phyloP scores from a whole-genome alignment of 2,113 vertebrate genomes.

The Antechinus stuartii region DNA sequence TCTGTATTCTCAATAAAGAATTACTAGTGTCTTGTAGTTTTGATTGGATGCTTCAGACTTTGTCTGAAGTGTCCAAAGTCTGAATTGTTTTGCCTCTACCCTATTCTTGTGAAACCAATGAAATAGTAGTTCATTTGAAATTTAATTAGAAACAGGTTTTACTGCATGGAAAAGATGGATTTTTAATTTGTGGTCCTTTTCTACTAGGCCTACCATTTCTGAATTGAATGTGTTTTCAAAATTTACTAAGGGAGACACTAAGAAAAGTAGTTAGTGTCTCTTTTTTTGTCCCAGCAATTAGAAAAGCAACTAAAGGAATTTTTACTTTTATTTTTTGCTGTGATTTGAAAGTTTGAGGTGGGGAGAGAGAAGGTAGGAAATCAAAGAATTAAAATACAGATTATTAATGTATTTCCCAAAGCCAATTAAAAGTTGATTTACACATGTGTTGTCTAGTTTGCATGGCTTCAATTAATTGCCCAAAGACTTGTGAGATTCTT shows the following conservation, averaged over 20 bases:
- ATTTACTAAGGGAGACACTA: constrained; percentile 60
- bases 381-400: background rate
- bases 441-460: background rate
- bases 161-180: constrained; percentile 79
- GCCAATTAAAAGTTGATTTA: background rate
- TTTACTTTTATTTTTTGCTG: constrained; percentile 68
- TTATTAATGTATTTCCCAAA: background rate
- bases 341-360: constrained; percentile 9
- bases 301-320: constrained; percentile 75
- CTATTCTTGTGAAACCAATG: constrained; percentile 41
- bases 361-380: background rate
- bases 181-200: constrained; percentile 82
- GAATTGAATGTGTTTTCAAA: constrained; percentile 69
- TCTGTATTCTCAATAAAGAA: background rate
- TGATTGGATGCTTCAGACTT: background rate
- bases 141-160: constrained; percentile 75
- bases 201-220: constrained; percentile 71
- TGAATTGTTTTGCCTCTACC: constrained; percentile 41
- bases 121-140: background rate
- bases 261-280: constrained; percentile 59
- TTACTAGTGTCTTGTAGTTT: constrained; percentile 19
- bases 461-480: background rate
- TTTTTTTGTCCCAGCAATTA: constrained; percentile 73
- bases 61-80: no score
- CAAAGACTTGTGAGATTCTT: background rate